Conservation (phyloP, 1,140 invertebrate species). For the Vollenhovia emeryi region DNA sequence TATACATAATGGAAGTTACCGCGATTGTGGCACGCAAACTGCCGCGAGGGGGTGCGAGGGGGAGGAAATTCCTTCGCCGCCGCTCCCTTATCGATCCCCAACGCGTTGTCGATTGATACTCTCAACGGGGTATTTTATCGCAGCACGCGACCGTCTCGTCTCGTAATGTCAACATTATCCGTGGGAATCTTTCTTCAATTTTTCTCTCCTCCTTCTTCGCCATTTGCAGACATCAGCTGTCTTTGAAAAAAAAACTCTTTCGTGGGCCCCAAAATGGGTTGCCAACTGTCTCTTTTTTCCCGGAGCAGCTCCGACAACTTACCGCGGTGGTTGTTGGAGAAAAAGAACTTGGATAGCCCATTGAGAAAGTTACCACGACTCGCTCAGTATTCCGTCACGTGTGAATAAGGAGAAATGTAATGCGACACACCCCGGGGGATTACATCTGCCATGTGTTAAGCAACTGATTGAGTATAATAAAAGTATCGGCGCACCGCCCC, state of each 20-base stretch:
- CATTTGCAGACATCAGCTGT: not conserved
- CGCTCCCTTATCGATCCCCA: not conserved
- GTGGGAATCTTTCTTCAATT: not conserved
- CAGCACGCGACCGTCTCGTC: not conserved
- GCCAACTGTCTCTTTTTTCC: too few relatives aligned
- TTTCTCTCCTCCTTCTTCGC: not conserved
- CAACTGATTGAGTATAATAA: not conserved
- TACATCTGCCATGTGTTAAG: not conserved
- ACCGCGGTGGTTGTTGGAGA: not conserved
- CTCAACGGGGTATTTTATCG: not conserved
- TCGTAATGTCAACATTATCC: not conserved
- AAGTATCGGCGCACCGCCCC: not conserved
- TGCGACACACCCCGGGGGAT: not conserved
- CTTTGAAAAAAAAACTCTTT: not conserved
- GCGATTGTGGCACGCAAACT: not conserved
- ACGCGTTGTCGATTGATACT: not conserved
- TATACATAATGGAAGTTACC: constrained; percentile 27
- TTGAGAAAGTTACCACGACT: not conserved
- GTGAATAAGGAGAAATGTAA: not conserved
- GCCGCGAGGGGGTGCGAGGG: too few relatives aligned
- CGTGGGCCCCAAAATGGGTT: too few relatives aligned
- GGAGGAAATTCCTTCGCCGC: not conserved
- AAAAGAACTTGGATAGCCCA: not conserved
- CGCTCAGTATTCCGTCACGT: not conserved
- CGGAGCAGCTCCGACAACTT: not conserved